phyloP scores from a whole-genome alignment of 2,797 vertebrate genomes.

The Gymnopithys bicolor region DNA sequence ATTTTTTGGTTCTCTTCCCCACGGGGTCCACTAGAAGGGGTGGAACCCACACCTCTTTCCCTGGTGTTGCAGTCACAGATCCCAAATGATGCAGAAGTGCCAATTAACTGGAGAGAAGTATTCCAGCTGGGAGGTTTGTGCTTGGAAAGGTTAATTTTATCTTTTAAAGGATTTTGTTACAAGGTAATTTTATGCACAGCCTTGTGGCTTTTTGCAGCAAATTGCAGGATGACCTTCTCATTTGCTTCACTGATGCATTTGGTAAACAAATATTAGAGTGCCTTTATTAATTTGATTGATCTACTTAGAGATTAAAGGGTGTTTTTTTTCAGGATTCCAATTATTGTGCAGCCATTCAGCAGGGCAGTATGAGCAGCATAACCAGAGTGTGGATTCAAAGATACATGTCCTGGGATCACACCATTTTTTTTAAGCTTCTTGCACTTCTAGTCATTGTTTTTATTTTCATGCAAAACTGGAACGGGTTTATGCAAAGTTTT shows the following conservation, averaged over 20 bases:
- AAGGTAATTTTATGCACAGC: conserved; percentile 39
- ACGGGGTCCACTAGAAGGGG: background rate
- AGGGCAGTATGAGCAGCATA: background rate
- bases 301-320: conserved; percentile 28
- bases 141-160: conserved; percentile 62
- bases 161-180: conserved; percentile 54
- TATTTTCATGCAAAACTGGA: background rate
- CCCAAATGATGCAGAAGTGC: background rate
- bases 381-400: background rate
- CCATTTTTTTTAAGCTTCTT: background rate
- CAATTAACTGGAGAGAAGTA: background rate
- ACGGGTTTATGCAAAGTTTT: background rate
- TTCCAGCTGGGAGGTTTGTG: background rate
- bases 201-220: conserved; percentile 45
- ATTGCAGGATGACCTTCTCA: conserved; percentile 55
- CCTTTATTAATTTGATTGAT: conserved; percentile 60
- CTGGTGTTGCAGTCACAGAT: rapidly evolving
- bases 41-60: background rate
- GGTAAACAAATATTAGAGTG: conserved; percentile 58
- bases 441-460: background rate
- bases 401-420: background rate
- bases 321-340: background rate
- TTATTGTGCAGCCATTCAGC: conserved; percentile 19
- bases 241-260: conserved; percentile 40
- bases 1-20: background rate